phyloP scores from a whole-genome alignment of 1,140 invertebrate genomes.

The Drosophila quadrilineata region DNA sequence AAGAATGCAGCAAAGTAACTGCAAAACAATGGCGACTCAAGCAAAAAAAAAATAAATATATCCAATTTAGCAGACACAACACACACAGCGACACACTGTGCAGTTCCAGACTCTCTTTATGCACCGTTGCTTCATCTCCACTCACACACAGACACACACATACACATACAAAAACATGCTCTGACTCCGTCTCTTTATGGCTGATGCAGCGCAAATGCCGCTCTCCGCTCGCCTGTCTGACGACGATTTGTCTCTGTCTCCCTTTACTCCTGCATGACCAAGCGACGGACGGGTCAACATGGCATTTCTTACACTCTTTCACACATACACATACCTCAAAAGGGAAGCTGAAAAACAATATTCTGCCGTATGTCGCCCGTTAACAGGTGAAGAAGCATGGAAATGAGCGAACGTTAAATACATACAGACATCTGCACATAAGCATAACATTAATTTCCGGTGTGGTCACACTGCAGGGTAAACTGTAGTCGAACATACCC shows the following conservation, averaged over 20 bases:
- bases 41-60: conserved; percentile 5
- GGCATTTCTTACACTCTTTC: conserved; percentile 31
- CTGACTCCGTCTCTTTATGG: conserved; percentile 12
- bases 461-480: no score
- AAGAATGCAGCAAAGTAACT: not conserved
- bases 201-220: not conserved
- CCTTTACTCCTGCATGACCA: conserved; percentile 30
- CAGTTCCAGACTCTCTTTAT: conserved; percentile 36
- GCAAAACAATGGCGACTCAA: conserved; percentile 3
- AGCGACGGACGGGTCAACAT: conserved; percentile 50
- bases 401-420: no score
- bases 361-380: not conserved
- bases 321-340: conserved; percentile 2
- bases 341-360: not conserved
- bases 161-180: no score
- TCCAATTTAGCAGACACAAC: conserved; percentile 65
- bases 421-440: no score
- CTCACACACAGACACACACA: not conserved
- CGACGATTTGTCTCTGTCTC: conserved; percentile 8
- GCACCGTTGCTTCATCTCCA: not conserved
- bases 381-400: no score
- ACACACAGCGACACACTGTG: conserved; percentile 1
- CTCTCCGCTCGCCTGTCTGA: not conserved
- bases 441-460: no score
- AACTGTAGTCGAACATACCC: no score